Percentiles rank a stretch among this genome's conserved stretches.
phyloP scores from a whole-genome alignment of 64 coral and sea anemone species.

The Porites australiensis region DNA sequence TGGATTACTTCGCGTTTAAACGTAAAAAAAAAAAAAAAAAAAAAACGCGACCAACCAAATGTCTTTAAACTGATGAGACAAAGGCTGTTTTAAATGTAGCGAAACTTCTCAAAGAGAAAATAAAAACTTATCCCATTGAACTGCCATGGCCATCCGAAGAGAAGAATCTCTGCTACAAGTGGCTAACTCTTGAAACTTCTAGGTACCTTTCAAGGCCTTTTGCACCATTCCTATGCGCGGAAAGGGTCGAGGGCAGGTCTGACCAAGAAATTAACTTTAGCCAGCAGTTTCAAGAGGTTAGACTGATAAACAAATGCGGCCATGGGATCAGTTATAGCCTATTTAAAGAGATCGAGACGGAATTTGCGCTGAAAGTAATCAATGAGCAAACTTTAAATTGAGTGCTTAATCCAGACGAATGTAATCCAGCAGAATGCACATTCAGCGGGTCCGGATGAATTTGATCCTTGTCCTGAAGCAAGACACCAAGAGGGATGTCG shows the following conservation, averaged over 20 bases:
- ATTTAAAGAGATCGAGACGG: conserved; percentile 67
- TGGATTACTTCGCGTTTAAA: too few relatives aligned
- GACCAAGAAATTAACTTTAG: conserved; percentile 66
- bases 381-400: conserved; percentile 65
- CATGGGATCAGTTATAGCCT: conserved; percentile 68
- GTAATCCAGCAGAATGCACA: conserved; percentile 32
- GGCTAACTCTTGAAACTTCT: conserved; percentile 68
- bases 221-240: conserved; percentile 69
- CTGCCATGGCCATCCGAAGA: conserved; percentile 74
- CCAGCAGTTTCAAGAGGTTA: conserved; percentile 60
- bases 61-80: too few relatives aligned
- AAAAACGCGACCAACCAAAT: too few relatives aligned
- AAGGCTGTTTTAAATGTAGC: conserved; percentile 62
- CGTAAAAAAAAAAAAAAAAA: too few relatives aligned
- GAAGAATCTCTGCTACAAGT: conserved; percentile 66
- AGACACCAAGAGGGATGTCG: too few relatives aligned
- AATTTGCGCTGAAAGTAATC: conserved; percentile 56
- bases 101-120: conserved; percentile 65
- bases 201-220: conserved; percentile 80
- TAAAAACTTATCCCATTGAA: conserved; percentile 66
- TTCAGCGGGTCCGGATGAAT: conserved; percentile 54
- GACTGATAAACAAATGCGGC: conserved; percentile 57
- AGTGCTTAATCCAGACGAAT: conserved; percentile 51
- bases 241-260: conserved; percentile 76
- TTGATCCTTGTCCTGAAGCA: conserved; percentile 59